Conservation (phyloP, 2,113 vertebrate species). For the Lepidothrix coronata region DNA sequence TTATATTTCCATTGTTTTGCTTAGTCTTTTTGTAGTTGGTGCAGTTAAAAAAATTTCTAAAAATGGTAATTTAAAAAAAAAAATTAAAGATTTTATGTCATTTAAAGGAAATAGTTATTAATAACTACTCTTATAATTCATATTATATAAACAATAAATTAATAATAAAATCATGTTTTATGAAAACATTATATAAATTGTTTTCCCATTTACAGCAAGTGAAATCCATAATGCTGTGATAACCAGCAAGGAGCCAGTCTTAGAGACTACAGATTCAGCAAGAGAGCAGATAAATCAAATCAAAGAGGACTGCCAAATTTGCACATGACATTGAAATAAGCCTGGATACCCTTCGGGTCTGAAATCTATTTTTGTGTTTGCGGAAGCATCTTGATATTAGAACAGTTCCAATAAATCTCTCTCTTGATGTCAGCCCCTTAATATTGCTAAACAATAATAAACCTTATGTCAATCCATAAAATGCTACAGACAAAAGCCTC, state of each 20-base stretch:
- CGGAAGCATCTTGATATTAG: constrained; percentile 6
- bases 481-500: background rate
- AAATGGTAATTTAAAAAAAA: background rate
- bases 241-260: constrained; percentile 11
- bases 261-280: background rate
- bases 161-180: background rate
- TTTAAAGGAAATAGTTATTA: background rate
- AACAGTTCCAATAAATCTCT: constrained; percentile 17
- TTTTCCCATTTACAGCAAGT: background rate
- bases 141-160: background rate
- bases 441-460: constrained; percentile 20
- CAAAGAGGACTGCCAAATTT: constrained; percentile 32
- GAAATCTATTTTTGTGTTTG: constrained; percentile 46
- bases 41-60: background rate
- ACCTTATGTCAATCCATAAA: background rate
- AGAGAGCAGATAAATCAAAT: constrained; percentile 47
- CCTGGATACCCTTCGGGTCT: constrained; percentile 31
- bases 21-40: background rate
- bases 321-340: constrained; percentile 29
- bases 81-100: background rate
- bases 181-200: background rate
- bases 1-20: background rate
- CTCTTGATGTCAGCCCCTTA: background rate
- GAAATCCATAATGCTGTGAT: constrained; percentile 3
- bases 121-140: background rate